Evolutionary conservation across 2,113 vertebrate species (phyloP), one percentile per base, ranked within the genome.

Genomic region (Plotosus lineatus): DNA sequence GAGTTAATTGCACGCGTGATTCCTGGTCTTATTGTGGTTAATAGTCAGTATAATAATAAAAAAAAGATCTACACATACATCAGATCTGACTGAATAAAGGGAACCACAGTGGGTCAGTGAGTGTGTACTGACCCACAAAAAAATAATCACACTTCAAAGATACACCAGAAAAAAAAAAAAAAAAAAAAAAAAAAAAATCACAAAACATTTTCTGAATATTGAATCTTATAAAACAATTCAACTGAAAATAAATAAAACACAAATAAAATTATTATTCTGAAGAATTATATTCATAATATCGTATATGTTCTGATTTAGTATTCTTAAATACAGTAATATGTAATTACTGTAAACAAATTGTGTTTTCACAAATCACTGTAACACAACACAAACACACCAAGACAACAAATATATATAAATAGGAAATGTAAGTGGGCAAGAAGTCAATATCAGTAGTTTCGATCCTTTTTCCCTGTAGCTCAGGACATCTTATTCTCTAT

Each of bases 1-100:
- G 88, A 91, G 88, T 91, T 94, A 94, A 94, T 93, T 93, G 93
- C 93, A 92, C 88, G 80, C 77, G 23, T 71, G 88, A 89, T 90
- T 90, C 87, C 83, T 50, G 83, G 88, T 85, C 73, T 84, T 78
- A 66, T 79, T 53, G 56, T 61, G 78, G 77, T 6, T 50, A 72
- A 61, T 3, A 65, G 46, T 46, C 17, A 88, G 90, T 89, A 91
- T 93, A 90, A 92, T 92, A 90, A 90, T 90, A 90, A 91, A 90
- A 88, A 91, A 90, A 88, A 75, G 53, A 66, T 61, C 28, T 23
- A 50, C 40, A 68, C 58, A 46, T 36, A 55, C 42, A 91, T 90
- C 90, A 90, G 82, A 79, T 90, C 66, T 77, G 31, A 90, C 91
- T 71, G 84, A 80, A 89, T 92, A 68, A 65, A 65, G 23, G 38